Evolutionary conservation across 2,888 invertebrate species (phyloP).

Genomic region (Sinotaia quadrata): DNA sequence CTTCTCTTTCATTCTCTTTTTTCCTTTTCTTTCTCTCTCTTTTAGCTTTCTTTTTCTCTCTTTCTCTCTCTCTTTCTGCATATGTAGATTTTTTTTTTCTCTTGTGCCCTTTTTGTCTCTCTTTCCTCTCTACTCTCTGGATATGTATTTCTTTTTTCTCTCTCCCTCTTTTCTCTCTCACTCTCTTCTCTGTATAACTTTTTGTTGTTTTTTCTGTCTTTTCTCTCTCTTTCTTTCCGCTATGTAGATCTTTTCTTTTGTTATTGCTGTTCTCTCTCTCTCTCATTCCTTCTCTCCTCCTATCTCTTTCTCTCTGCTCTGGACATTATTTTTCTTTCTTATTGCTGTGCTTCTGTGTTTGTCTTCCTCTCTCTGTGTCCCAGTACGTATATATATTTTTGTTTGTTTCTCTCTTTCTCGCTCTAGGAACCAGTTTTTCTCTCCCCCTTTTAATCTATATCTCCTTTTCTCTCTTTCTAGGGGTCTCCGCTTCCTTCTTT

Average conservation of each 20-base stretch:
- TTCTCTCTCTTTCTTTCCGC: too few relatives aligned
- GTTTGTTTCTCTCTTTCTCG: not conserved
- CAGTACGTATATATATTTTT: not conserved
- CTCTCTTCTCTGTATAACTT: too few relatives aligned
- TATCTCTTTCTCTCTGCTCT: not conserved
- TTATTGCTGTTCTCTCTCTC: too few relatives aligned
- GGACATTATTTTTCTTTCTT: too few relatives aligned
- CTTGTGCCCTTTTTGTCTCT: not conserved
- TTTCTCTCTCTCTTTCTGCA: not conserved
- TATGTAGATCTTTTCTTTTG: too few relatives aligned
- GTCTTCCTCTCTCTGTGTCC: not conserved
- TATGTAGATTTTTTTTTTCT: not conserved
- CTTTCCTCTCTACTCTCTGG: not conserved
- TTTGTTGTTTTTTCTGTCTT: too few relatives aligned
- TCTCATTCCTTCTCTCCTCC: constrained; percentile 5
- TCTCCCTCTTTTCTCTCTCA: not conserved
- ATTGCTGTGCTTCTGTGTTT: too few relatives aligned
- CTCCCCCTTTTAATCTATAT: not conserved
- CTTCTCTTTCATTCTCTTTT: not conserved
- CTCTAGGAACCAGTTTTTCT: not conserved
- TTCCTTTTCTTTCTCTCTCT: not conserved
- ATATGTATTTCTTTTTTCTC: not conserved
- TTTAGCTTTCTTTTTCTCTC: not conserved
- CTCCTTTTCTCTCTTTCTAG: not conserved
- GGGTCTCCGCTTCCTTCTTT: not conserved